These are phyloP conservation scores for Cyanistes caeruleus DNA, from an alignment of 2,113 vertebrate genomes.

Conservation along the genomic window DNA sequence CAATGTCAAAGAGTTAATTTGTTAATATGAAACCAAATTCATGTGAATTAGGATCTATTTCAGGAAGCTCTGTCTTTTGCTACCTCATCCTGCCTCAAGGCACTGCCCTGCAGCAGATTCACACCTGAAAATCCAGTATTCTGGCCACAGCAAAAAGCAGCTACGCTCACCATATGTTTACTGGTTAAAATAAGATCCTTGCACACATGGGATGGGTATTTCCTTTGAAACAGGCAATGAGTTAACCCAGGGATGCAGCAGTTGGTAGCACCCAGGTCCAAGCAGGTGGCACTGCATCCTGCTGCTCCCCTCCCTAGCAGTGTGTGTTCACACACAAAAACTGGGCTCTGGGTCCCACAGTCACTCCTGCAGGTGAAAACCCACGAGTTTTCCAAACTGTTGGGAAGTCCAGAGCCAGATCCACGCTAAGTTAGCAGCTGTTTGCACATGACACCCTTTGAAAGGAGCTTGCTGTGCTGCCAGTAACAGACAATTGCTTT, in stretches of 20 bases:
- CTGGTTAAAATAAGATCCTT: not conserved
- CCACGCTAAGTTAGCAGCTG: slow-evolving; percentile 13
- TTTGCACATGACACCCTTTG: not conserved
- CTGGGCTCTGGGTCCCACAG: not conserved
- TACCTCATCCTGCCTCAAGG: not conserved
- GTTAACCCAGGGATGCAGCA: not conserved
- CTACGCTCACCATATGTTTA: not conserved
- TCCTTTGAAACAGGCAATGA: not conserved
- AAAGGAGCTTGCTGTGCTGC: not conserved
- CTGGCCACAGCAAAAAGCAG: not conserved
- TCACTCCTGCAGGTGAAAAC: not conserved
- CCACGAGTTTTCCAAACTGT: not conserved
- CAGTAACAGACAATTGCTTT: slow-evolving; percentile 7
- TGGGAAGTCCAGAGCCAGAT: not conserved
- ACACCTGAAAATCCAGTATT: not conserved
- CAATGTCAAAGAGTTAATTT: not conserved
- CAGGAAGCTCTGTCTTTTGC: not conserved
- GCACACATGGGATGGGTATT: not conserved
- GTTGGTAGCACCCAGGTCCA: not conserved
- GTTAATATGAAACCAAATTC: not conserved
- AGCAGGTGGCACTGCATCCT: not conserved
- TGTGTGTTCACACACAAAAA: not conserved
- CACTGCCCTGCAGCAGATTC: not conserved
- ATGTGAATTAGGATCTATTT: not conserved
- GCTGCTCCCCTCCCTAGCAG: not conserved